Base-by-base conservation (phyloP, 2,113 vertebrate species). In the Sorex araneus region DNA sequence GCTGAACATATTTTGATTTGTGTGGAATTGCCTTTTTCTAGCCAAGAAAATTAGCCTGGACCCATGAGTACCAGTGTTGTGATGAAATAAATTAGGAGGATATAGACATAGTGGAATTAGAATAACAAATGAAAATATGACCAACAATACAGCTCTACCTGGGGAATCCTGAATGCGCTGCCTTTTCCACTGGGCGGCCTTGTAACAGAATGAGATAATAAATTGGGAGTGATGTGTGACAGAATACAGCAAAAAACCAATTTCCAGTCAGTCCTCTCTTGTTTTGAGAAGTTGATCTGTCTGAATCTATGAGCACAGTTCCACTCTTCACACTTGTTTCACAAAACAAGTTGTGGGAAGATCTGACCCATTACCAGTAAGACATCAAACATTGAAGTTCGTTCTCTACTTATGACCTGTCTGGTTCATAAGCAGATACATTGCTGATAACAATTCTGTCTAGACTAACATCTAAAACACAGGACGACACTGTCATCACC, bases 91-190 rank as follows among this genome's bases (percentile, higher is more conserved):
- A 85, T 82, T 32, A 89, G 50, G 18, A 92, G n/a, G 43, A 93
- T 67, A 84, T 12, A 30, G 34, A 90, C 70, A 90, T 4, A 64
- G 27, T 77, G 13, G n/a, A 81, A 84, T 71, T 84, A 66, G 47
- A 91, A 75, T 60, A 92, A 84, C 30, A 94, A 89, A 96, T 80
- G 71, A 92, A 93, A 92, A 94, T 85, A 32, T 43, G 63, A 60
- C 27, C 30, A 75, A 81, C n/a, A 84, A 79, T 79, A 83, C 43
- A 82, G 50, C 64, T 90, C 0, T 71, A 45, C 81, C 60, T 78
- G 30, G 73, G 27, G 60, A 19, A 70, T 67, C 54, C 80, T 77
- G 93, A 90, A 92, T 8, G 32, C 54, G 43, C 45, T 91, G 40
- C 11, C 71, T 90, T 76, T 90, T 91, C 84, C 92, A 10, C 57